Evolutionary conservation across 2,797 vertebrate genomes (phyloP).

Genomic region (Decapterus maruadsi): DNA sequence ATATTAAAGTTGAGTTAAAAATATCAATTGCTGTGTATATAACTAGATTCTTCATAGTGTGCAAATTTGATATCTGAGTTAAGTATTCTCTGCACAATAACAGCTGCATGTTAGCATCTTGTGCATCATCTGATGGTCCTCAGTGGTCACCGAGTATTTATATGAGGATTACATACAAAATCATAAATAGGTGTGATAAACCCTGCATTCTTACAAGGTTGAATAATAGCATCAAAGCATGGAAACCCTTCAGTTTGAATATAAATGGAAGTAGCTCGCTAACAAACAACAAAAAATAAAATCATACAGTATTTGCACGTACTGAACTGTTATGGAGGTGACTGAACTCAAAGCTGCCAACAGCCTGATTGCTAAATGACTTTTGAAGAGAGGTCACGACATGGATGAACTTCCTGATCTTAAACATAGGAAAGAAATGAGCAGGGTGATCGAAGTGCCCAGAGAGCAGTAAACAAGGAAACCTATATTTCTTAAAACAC

Average conservation of each 20-base stretch:
- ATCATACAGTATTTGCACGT: background rate
- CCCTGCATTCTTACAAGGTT: constrained; percentile 18
- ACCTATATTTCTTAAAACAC: constrained; percentile 36
- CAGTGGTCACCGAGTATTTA: constrained; percentile 7
- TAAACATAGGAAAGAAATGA: constrained; percentile 13
- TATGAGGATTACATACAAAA: constrained; percentile 19
- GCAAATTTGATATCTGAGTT: constrained; percentile 55
- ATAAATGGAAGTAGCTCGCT: background rate
- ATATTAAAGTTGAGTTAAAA: constrained; percentile 67
- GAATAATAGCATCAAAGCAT: constrained; percentile 3
- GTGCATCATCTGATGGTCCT: constrained; percentile 20
- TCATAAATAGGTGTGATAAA: constrained; percentile 19
- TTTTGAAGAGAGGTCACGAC: constrained; percentile 8
- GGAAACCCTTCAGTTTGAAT: constrained; percentile 5
- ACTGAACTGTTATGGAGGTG: background rate
- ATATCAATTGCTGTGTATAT: constrained; percentile 44
- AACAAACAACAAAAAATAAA: background rate
- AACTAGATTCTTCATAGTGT: constrained; percentile 37
- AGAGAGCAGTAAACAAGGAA: constrained; percentile 33
- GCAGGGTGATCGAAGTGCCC: constrained; percentile 17
- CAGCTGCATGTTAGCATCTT: constrained; percentile 36
- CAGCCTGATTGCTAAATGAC: constrained; percentile 14
- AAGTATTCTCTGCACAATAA: constrained; percentile 45
- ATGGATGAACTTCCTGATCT: constrained; percentile 8
- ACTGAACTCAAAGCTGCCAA: background rate